Conservation (phyloP, 2,888 invertebrate genomes). For the Cephonodes hylas region DNA sequence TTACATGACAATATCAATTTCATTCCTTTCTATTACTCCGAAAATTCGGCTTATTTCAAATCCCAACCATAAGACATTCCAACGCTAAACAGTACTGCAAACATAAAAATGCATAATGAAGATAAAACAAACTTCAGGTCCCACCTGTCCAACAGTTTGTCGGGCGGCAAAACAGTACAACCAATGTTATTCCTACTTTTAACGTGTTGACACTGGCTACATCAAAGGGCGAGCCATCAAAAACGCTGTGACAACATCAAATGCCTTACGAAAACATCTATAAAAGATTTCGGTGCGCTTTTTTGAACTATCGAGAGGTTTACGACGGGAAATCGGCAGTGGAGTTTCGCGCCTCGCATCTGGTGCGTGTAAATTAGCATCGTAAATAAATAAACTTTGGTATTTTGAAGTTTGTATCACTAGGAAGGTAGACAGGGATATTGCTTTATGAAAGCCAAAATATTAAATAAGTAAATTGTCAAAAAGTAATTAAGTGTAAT, state of each 20-base stretch:
- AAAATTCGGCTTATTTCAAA: too few relatives aligned
- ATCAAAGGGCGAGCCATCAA: constrained; percentile 39
- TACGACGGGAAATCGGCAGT: constrained; percentile 40
- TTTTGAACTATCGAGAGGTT: constrained; percentile 37
- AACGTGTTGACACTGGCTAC: constrained; percentile 9
- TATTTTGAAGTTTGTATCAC: too few relatives aligned
- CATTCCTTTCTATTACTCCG: not conserved
- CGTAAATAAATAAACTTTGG: not conserved
- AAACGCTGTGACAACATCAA: constrained; percentile 22
- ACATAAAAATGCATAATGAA: not conserved
- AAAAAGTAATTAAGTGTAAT: too few relatives aligned
- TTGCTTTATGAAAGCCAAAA: too few relatives aligned
- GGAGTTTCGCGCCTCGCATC: constrained; percentile 10
- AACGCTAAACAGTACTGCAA: not conserved
- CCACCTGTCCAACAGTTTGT: constrained; percentile 1
- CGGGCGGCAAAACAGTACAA: not conserved
- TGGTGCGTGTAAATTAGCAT: not conserved
- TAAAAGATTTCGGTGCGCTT: constrained; percentile 27
- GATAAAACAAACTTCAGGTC: not conserved
- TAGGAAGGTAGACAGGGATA: too few relatives aligned
- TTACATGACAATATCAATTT: too few relatives aligned
- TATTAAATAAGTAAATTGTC: too few relatives aligned
- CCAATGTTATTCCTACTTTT: constrained; percentile 3
- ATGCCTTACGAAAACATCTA: constrained; percentile 37
- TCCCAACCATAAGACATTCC: not conserved